Base-by-base conservation (phyloP, 1,140 invertebrate species). In the Zaprionus inermis region DNA sequence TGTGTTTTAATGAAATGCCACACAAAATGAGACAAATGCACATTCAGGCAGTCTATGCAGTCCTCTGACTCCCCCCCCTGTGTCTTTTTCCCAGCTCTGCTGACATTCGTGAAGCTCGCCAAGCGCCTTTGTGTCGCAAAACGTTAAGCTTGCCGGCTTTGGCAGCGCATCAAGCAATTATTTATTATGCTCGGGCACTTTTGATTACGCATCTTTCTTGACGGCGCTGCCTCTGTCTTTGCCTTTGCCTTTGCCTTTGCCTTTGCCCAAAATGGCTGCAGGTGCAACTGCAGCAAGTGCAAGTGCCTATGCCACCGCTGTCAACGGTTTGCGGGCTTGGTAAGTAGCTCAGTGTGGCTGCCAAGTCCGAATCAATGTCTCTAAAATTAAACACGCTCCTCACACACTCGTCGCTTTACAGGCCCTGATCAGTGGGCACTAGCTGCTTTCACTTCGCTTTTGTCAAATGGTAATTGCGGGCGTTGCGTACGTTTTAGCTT, bases 321-420 rank as follows among this genome's bases (percentile, higher is more conserved):
- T 82, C 79, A 77, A 79, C 80, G 83, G 76, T 76, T 70, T 83
- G 80, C 58, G 81, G 80, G 76, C n/a, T 41, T 61, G 69, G 64
- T 76, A 76, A 84, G 72, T 69, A 64, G 64, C 76, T 79, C 63
- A 55, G 68, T 56, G 38, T 52, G 22, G 18, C 36, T 14, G 55
- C 18, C 76, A 20, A 2, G 36, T 38, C n/a, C n/a, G n/a, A n/a
- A n/a, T n/a, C n/a, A n/a, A n/a, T n/a, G n/a, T n/a, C n/a, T n/a
- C n/a, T n/a, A n/a, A n/a, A n/a, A n/a, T n/a, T n/a, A n/a, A n/a
- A n/a, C n/a, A n/a, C n/a, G n/a, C n/a, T n/a, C n/a, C n/a, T n/a
- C n/a, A n/a, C n/a, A n/a, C n/a, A n/a, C n/a, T n/a, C n/a, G n/a
- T n/a, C n/a, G n/a, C n/a, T n/a, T n/a, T n/a, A n/a, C n/a, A n/a